Evolutionary conservation across 2,888 invertebrate species (phyloP).

Genomic region (Poecilus cupreus): DNA sequence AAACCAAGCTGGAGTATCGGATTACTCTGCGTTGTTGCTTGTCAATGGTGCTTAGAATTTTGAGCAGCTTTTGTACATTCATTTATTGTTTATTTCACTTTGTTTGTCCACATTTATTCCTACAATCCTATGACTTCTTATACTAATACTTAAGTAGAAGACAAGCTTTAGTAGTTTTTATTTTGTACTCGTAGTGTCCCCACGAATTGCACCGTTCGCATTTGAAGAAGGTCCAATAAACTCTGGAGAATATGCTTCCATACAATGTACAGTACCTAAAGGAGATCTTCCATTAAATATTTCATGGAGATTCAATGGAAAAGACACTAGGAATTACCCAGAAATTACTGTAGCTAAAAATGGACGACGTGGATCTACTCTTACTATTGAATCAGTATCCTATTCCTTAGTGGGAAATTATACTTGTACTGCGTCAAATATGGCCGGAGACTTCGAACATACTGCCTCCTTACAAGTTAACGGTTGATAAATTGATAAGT

Average conservation of each 20-base stretch:
- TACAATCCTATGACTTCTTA: background rate
- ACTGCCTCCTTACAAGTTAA: constrained; percentile 79
- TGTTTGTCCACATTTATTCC: background rate
- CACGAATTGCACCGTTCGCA: constrained; percentile 79
- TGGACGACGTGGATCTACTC: constrained; percentile 74
- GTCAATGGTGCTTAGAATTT: constrained; percentile 81
- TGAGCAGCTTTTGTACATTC: background rate
- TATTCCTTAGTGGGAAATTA: constrained; percentile 84
- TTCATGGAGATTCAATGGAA: constrained; percentile 77
- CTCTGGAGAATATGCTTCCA: constrained; percentile 78
- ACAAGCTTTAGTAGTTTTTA: too few relatives aligned
- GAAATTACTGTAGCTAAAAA: constrained; percentile 67
- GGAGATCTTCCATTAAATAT: constrained; percentile 81
- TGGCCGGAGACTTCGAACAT: constrained; percentile 67
- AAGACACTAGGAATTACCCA: constrained; percentile 67
- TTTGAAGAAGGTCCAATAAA: constrained; percentile 80
- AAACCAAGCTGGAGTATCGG: constrained; percentile 81
- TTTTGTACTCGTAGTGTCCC: constrained; percentile 74
- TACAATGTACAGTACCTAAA: constrained; percentile 78
- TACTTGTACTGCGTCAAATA: constrained; percentile 80
- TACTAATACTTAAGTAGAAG: too few relatives aligned
- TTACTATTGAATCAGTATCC: constrained; percentile 80
- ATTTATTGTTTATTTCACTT: constrained; percentile 14
- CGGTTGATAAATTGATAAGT: constrained; percentile 72
- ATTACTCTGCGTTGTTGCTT: constrained; percentile 79